Conservation (phyloP, 1,140 invertebrate genomes). For the Drusus annulatus region DNA sequence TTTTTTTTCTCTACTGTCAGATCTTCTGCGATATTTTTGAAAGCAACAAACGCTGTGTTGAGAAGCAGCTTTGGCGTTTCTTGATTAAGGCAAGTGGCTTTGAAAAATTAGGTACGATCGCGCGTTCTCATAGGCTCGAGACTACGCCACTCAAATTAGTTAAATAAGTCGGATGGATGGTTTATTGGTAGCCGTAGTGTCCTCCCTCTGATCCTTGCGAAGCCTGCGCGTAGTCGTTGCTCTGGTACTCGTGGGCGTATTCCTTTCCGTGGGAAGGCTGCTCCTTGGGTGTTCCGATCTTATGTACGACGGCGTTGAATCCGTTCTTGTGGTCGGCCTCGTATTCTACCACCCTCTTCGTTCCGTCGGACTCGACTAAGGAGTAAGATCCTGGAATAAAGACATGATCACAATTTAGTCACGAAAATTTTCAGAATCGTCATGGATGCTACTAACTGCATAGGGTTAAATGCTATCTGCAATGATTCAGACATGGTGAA, state of each 20-base stretch:
- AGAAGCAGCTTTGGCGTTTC: background rate
- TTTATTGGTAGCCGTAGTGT: conserved; percentile 38
- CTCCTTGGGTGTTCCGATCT: conserved; percentile 65
- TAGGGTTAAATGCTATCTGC: too few species aligned
- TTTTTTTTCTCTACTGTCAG: too few species aligned
- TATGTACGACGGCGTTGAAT: conserved; percentile 75
- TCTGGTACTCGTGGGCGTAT: conserved; percentile 46
- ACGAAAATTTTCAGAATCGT: too few species aligned
- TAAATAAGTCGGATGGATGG: background rate
- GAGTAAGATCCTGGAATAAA: conserved; percentile 68
- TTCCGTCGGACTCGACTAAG: conserved; percentile 74
- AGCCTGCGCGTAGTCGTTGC: conserved; percentile 34
- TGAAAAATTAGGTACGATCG: background rate
- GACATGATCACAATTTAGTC: too few species aligned
- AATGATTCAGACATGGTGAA: too few species aligned
- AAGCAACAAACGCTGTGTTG: too few species aligned
- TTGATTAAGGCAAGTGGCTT: background rate
- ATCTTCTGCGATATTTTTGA: too few species aligned
- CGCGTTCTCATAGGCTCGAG: too few species aligned
- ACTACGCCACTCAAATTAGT: too few species aligned
- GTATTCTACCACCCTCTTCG: conserved; percentile 74
- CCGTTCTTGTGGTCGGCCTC: conserved; percentile 75
- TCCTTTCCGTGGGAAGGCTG: conserved; percentile 35
- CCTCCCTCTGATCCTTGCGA: conserved; percentile 6
- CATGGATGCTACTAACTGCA: too few species aligned